phyloP scores from a whole-genome alignment of 2,113 vertebrate species.

The Aptenodytes forsteri region DNA sequence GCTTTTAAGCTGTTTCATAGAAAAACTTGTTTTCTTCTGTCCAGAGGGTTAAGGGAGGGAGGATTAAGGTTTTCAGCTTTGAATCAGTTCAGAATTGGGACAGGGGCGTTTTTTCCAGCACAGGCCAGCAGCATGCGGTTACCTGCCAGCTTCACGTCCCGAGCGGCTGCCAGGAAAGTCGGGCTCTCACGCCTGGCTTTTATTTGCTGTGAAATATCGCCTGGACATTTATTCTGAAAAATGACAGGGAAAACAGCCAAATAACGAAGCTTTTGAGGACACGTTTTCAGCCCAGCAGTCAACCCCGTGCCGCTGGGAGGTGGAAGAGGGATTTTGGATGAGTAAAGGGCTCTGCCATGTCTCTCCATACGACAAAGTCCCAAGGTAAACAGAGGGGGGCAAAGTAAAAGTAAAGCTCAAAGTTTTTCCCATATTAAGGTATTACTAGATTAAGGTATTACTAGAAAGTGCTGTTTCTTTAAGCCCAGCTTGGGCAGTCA shows the following conservation, averaged over 20 bases:
- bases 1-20: background rate
- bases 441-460: background rate
- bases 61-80: background rate
- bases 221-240: background rate
- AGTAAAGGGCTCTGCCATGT: background rate
- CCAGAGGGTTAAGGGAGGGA: background rate
- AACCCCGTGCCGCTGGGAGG: fast-evolving
- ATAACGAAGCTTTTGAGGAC: background rate
- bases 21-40: background rate
- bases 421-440: background rate
- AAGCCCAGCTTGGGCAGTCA: background rate
- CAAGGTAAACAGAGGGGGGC: background rate
- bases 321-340: background rate
- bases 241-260: background rate
- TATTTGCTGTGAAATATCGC: background rate
- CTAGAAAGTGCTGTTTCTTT: background rate
- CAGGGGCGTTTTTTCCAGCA: background rate
- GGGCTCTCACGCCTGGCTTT: background rate
- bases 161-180: background rate
- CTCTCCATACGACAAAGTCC: background rate
- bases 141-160: background rate
- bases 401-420: background rate
- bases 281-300: background rate
- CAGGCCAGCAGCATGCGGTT: background rate
- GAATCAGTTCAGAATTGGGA: background rate